phyloP scores from a whole-genome alignment of 1,140 invertebrate genomes.

The Pomacea maculata region DNA sequence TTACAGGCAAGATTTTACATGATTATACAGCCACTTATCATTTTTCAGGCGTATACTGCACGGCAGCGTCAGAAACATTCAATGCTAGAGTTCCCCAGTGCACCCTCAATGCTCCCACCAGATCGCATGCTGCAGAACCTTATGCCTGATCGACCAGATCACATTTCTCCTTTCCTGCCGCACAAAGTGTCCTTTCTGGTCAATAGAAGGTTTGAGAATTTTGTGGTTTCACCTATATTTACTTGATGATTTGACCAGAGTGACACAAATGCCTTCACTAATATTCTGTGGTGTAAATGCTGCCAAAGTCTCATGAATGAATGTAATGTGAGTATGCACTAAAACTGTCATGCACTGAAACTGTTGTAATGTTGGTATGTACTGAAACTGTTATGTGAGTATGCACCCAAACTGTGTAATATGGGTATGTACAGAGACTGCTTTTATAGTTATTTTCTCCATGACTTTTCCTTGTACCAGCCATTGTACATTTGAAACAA shows the following conservation, averaged over 20 bases:
- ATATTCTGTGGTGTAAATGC: neutral
- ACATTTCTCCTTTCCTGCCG: constrained; percentile 6
- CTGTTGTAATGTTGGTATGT: too few species aligned
- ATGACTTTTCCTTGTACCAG: too few species aligned
- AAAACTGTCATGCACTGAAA: too few species aligned
- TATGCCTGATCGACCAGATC: constrained; percentile 32
- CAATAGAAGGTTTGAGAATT: neutral
- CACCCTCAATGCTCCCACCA: constrained; percentile 37
- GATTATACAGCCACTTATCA: neutral
- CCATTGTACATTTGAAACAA: neutral
- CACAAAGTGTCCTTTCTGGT: constrained; percentile 5
- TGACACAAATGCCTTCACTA: neutral
- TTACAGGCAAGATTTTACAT: neutral
- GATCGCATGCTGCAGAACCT: constrained; percentile 41
- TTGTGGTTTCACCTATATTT: neutral
- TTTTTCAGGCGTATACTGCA: constrained; percentile 28
- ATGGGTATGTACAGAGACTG: too few species aligned
- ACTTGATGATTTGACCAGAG: neutral
- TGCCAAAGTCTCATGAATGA: neutral
- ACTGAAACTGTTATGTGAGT: too few species aligned
- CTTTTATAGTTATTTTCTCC: too few species aligned
- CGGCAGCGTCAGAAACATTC: constrained; percentile 47
- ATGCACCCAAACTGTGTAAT: too few species aligned
- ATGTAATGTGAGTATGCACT: too few species aligned
- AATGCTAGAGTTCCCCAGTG: constrained; percentile 58